phyloP scores from a whole-genome alignment of 2,888 invertebrate genomes.

The Drosophila mulleri region DNA sequence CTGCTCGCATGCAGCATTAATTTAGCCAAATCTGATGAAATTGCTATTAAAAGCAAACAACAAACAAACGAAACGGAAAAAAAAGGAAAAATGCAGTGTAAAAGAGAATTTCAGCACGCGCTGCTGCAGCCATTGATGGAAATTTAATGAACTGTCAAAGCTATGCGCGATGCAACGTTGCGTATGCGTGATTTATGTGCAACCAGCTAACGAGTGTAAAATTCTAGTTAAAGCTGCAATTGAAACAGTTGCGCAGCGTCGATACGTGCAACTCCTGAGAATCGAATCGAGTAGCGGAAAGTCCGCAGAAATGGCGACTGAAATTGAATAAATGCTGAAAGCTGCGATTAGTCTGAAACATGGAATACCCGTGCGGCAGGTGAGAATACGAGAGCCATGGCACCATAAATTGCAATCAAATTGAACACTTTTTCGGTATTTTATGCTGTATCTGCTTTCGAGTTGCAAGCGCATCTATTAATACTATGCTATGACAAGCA shows the following conservation, averaged over 20 bases:
- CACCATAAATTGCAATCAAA: background rate
- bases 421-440: background rate
- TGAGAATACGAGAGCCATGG: background rate
- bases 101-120: conserved; percentile 35
- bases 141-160: conserved; percentile 76
- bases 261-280: conserved; percentile 3
- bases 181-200: conserved; percentile 71
- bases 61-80: background rate
- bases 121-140: conserved; percentile 51
- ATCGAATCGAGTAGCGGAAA: background rate
- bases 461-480: too few relatives aligned
- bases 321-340: background rate
- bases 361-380: background rate
- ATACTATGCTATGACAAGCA: too few relatives aligned
- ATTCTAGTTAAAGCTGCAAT: conserved; percentile 30
- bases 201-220: conserved; percentile 28
- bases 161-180: conserved; percentile 53
- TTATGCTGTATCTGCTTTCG: background rate
- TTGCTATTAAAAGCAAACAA: conserved; percentile 21
- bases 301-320: background rate
- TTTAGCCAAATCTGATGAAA: conserved; percentile 56
- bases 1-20: conserved; percentile 55
- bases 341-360: background rate
- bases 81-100: conserved; percentile 14
- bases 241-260: conserved; percentile 6